phyloP scores from a whole-genome alignment of 1,140 invertebrate species.

The Hyphantria cunea region DNA sequence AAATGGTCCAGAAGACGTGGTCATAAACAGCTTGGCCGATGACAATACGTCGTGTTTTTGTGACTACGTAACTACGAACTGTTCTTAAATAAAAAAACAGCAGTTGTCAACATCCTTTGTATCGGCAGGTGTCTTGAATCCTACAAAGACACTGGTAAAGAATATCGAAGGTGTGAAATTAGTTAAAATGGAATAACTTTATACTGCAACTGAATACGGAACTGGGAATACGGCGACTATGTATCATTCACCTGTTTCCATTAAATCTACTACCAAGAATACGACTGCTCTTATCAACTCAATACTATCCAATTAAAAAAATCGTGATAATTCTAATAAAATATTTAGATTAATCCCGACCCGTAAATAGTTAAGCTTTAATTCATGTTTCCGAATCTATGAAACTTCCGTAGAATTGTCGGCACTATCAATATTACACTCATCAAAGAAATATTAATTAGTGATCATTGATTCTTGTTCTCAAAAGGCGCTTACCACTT shows the following conservation, averaged over 20 bases:
- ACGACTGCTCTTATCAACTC: too few relatives aligned
- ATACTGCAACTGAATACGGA: constrained; percentile 5
- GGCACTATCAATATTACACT: too few relatives aligned
- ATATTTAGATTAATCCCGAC: too few relatives aligned
- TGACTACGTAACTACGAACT: constrained; percentile 34
- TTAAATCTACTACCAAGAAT: too few relatives aligned
- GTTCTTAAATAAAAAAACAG: constrained; percentile 41
- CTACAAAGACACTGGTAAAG: constrained; percentile 43
- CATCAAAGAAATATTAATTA: too few relatives aligned
- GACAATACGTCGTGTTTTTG: constrained; percentile 63
- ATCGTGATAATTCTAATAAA: too few relatives aligned
- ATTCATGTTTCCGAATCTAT: too few relatives aligned
- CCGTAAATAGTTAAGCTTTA: too few relatives aligned
- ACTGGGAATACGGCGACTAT: constrained; percentile 1
- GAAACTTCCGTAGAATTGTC: too few relatives aligned
- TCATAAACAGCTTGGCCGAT: constrained; percentile 49
- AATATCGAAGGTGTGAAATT: constrained; percentile 46
- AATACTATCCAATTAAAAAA: too few relatives aligned
- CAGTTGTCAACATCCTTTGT: constrained; percentile 46
- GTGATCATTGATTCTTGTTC: too few relatives aligned
- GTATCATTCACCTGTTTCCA: background rate
- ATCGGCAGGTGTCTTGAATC: constrained; percentile 47
- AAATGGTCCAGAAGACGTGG: constrained; percentile 40
- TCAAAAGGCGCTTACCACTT: too few relatives aligned
- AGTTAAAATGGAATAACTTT: constrained; percentile 28